A percentile compares a stretch with the other conserved stretches of the same genome.
phyloP scores from a whole-genome alignment of 2,888 invertebrate species.

The Laothoe populi region DNA sequence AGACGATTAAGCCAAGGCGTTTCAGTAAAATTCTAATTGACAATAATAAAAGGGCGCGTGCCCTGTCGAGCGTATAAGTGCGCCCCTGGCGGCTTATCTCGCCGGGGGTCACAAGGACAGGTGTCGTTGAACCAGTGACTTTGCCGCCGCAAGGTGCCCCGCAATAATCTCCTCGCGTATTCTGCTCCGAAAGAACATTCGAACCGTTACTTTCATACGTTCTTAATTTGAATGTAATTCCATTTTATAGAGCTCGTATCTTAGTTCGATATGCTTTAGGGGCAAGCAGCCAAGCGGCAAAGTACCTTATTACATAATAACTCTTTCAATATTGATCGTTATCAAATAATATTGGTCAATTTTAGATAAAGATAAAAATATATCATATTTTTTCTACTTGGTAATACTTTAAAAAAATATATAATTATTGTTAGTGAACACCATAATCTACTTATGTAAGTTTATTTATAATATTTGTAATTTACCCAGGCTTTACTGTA shows the following conservation, averaged over 20 bases:
- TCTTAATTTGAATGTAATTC: conserved; percentile 25
- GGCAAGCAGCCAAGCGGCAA: not conserved
- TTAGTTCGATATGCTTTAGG: not conserved
- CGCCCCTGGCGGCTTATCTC: conserved; percentile 37
- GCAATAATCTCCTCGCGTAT: conserved; percentile 41
- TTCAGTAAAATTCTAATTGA: not conserved
- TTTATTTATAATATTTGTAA: too few species aligned
- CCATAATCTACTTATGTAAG: too few species aligned
- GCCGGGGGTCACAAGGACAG: conserved; percentile 44
- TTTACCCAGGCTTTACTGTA: too few species aligned
- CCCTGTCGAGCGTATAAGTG: not conserved
- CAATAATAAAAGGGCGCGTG: not conserved
- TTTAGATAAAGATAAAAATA: too few species aligned
- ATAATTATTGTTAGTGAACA: too few species aligned
- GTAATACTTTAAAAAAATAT: too few species aligned
- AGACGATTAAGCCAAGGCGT: not conserved
- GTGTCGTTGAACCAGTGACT: conserved; percentile 52
- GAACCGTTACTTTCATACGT: conserved; percentile 34
- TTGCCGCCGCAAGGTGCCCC: conserved; percentile 52
- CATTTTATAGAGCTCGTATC: not conserved
- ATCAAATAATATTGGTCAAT: too few species aligned
- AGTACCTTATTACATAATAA: not conserved
- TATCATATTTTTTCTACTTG: too few species aligned
- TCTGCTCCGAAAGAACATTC: conserved; percentile 24
- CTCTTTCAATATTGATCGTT: too few species aligned